Conservation (phyloP, 2,888 invertebrate species). For the Monopis laevigella region DNA sequence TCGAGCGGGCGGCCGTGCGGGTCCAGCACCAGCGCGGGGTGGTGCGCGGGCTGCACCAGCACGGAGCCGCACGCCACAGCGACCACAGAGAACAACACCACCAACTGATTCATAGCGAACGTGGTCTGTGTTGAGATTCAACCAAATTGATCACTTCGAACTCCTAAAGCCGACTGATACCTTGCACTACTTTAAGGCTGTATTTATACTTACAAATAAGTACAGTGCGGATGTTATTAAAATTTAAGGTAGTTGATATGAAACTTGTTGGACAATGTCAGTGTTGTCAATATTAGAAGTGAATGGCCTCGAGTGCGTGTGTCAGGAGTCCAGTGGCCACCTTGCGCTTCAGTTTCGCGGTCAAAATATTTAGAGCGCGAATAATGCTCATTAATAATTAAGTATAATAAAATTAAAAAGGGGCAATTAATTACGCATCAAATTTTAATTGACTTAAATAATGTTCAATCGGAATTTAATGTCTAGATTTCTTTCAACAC, state of each 20-base stretch:
- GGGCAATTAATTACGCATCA: no score
- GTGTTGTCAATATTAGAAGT: slow-evolving; percentile 44
- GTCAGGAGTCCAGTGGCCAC: slow-evolving; percentile 39
- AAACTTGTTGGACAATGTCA: slow-evolving; percentile 47
- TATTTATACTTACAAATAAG: slow-evolving; percentile 58
- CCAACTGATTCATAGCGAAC: slow-evolving; percentile 56
- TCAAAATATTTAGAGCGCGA: slow-evolving; percentile 20
- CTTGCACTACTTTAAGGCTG: slow-evolving; percentile 26
- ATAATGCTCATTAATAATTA: no score
- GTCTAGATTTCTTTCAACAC: no score
- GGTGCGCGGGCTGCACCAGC: slow-evolving; percentile 53
- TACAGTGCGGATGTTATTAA: slow-evolving; percentile 24
- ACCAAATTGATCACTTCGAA: slow-evolving; percentile 46
- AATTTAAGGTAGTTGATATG: slow-evolving; percentile 31
- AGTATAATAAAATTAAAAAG: no score
- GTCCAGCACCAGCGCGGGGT: slow-evolving; percentile 54
- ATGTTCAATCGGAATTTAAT: no score
- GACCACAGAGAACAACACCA: slow-evolving; percentile 71
- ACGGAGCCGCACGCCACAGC: slow-evolving; percentile 66
- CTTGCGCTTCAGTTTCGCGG: slow-evolving; percentile 40
- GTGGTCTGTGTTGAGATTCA: slow-evolving; percentile 48
- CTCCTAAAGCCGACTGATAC: slow-evolving; percentile 44
- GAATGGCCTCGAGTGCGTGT: slow-evolving; percentile 51
- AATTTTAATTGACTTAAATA: no score
- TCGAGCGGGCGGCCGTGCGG: slow-evolving; percentile 57